Conservation (phyloP, 2,113 vertebrate species). For the Nothocercus julius region DNA sequence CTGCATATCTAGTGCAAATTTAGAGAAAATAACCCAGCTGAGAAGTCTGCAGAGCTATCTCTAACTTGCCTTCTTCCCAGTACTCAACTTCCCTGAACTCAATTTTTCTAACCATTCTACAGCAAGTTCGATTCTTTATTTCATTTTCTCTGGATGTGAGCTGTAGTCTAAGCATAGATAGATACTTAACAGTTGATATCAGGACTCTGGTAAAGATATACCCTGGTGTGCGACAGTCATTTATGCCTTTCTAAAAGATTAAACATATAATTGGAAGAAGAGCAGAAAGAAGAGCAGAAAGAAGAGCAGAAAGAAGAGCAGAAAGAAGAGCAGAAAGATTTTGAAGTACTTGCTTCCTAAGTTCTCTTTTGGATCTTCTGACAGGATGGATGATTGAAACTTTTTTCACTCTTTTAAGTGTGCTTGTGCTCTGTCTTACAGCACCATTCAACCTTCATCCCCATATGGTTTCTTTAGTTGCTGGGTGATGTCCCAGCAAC, state of each 20-base stretch:
- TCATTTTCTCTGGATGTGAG: neutral
- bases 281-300: too few relatives aligned
- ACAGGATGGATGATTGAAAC: neutral
- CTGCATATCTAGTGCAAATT: neutral
- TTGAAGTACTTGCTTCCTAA: neutral
- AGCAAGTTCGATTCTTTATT: neutral
- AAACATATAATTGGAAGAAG: neutral
- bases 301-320: too few relatives aligned
- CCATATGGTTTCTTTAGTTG: neutral
- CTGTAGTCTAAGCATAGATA: neutral
- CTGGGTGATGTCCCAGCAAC: too few relatives aligned
- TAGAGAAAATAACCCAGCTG: neutral
- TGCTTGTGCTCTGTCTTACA: neutral
- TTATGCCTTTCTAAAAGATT: neutral
- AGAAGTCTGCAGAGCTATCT: neutral
- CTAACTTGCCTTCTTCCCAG: neutral
- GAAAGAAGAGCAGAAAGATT: too few relatives aligned
- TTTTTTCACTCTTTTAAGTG: neutral
- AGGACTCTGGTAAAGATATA: neutral
- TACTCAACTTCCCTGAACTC: accelerated
- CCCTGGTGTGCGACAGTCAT: neutral
- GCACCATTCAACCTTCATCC: neutral
- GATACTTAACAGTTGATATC: neutral
- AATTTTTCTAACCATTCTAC: neutral
- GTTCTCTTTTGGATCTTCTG: neutral